Conservation (phyloP, 35 echinoderm and acorn worm genomes). For the Amphiura filiformis region DNA sequence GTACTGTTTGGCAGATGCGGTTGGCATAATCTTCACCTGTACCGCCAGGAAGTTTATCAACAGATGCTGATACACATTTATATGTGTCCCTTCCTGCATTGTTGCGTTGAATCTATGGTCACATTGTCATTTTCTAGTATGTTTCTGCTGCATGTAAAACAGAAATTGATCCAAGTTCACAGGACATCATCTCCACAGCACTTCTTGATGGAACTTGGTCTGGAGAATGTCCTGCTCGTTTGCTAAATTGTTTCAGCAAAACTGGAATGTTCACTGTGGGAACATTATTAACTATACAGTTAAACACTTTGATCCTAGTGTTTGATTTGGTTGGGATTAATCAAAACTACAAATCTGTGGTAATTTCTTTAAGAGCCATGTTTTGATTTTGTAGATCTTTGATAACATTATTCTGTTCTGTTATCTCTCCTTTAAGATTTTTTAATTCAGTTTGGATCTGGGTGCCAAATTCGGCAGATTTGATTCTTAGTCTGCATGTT, state of each 20-base stretch:
- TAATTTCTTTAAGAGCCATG: background rate
- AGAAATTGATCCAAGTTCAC: background rate
- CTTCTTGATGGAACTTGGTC: background rate
- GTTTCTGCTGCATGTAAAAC: conserved; percentile 1
- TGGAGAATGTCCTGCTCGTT: background rate
- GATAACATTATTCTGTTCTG: background rate
- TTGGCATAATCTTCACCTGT: conserved; percentile 33
- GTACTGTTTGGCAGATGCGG: conserved; percentile 23
- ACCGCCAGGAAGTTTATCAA: conserved; percentile 24
- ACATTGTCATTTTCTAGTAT: background rate
- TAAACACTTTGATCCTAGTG: background rate
- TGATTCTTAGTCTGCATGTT: too few relatives aligned
- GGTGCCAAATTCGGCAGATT: too few relatives aligned
- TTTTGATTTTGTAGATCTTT: background rate
- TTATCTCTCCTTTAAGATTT: background rate
- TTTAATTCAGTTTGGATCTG: background rate
- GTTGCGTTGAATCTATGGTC: background rate
- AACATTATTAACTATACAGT: background rate
- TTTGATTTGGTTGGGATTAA: background rate
- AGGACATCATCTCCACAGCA: conserved; percentile 4
- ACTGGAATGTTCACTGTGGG: background rate
- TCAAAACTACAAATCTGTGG: background rate
- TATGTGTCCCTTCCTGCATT: conserved; percentile 1
- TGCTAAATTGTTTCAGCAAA: background rate
- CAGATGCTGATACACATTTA: conserved; percentile 9